Conservation (phyloP, 2,888 invertebrate species). For the Ennomos quercinarius region DNA sequence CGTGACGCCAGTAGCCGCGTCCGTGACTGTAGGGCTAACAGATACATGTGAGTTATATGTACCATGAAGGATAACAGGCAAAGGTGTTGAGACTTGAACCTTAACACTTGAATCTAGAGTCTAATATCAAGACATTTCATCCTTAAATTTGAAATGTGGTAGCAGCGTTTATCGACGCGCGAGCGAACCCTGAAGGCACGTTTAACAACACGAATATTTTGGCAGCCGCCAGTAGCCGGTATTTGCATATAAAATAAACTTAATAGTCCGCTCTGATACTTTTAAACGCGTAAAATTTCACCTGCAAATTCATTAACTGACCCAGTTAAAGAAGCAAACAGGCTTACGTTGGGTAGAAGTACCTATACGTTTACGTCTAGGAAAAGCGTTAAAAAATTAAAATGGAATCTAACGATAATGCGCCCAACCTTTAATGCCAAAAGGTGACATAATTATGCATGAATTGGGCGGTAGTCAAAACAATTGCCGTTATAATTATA, state of each 20-base stretch:
- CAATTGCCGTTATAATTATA: slow-evolving; percentile 45
- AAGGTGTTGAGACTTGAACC: slow-evolving; percentile 6
- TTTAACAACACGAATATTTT: slow-evolving; percentile 57
- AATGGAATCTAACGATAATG: too few species aligned
- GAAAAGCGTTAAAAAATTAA: too few species aligned
- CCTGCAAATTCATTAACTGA: slow-evolving; percentile 18
- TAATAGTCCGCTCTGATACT: slow-evolving; percentile 30
- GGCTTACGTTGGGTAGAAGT: background rate
- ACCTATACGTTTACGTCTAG: too few species aligned
- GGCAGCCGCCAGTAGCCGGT: slow-evolving; percentile 41
- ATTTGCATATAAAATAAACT: slow-evolving; percentile 40
- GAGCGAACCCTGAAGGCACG: slow-evolving; percentile 50
- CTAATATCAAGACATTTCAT: slow-evolving; percentile 22
- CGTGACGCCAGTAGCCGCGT: slow-evolving; percentile 72
- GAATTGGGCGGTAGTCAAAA: slow-evolving; percentile 47
- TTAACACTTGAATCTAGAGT: slow-evolving; percentile 24
- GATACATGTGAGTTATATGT: slow-evolving; percentile 33
- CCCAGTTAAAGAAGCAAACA: background rate
- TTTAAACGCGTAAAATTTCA: slow-evolving; percentile 25
- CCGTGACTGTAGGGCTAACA: slow-evolving; percentile 61
- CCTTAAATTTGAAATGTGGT: slow-evolving; percentile 21
- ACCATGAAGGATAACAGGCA: slow-evolving; percentile 19
- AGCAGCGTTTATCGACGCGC: slow-evolving; percentile 44
- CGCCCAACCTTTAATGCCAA: too few species aligned
- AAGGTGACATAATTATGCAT: slow-evolving; percentile 8